Conservation (phyloP, 2,113 vertebrate species). For the Pollachius pollachius region DNA sequence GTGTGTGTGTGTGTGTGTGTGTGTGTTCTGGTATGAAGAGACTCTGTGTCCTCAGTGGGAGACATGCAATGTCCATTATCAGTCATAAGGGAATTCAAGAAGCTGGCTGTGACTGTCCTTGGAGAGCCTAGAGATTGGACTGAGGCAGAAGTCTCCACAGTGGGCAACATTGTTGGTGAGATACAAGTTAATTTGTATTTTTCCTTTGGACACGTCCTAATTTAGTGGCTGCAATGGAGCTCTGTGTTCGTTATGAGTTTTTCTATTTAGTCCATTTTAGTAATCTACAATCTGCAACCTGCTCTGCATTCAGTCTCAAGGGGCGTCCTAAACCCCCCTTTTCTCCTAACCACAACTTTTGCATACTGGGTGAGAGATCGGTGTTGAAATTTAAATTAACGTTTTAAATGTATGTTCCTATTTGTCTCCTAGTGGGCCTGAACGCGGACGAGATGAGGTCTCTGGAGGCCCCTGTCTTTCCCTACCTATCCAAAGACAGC, state of each 20-base stretch:
- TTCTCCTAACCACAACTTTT: too few species aligned
- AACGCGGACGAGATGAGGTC: constrained; percentile 41
- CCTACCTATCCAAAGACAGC: constrained; percentile 40
- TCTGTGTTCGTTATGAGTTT: too few species aligned
- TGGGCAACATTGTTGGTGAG: constrained; percentile 65
- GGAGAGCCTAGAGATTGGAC: constrained; percentile 54
- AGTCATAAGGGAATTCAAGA: constrained; percentile 42
- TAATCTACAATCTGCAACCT: too few species aligned
- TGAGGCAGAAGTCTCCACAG: constrained; percentile 42
- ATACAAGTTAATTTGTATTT: not conserved
- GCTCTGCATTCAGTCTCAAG: too few species aligned
- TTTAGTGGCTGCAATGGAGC: too few species aligned
- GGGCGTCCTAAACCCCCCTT: too few species aligned
- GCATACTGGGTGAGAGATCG: not conserved
- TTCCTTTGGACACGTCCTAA: too few species aligned
- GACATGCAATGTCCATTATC: constrained; percentile 37
- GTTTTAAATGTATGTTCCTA: not conserved
- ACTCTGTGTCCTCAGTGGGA: constrained; percentile 54
- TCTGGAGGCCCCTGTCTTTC: constrained; percentile 43
- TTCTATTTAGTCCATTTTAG: too few species aligned
- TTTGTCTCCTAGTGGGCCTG: constrained; percentile 54
- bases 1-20: not conserved
- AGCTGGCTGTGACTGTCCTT: constrained; percentile 40
- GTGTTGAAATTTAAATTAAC: not conserved
- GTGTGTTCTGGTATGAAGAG: constrained; percentile 38